Evolutionary conservation across 2,797 vertebrate species (phyloP), one percentile per base, ranked within the genome.

Genomic region (Masticophis lateralis): DNA sequence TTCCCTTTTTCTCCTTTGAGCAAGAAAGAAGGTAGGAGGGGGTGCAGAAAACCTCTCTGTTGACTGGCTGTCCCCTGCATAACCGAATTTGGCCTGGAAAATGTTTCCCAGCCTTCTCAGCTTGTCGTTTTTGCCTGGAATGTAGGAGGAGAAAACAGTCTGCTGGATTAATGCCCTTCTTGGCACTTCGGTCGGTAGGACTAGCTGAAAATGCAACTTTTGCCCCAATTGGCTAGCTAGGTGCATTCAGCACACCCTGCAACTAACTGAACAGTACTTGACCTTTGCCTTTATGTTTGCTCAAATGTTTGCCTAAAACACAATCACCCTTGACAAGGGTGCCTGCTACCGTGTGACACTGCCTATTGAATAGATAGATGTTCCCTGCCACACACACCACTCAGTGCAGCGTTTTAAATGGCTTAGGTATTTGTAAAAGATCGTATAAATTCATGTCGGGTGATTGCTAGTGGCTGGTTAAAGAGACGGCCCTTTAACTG

Each of bases 251-350:
- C 98, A 98, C 98, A 98, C 98, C 99, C 98, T 99, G 98, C 98
- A 98, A 98, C 98, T 98, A 98, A 98, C 98, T 98, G 98, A 98
- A 99, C 98, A 98, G 98, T 98, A 99, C 98, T 99, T 99, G 99
- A 99, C 99, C 99, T 99, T 98, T 98, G 98, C 98, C 98, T 99
- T 99, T 99, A 98, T 99, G 98, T 98, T 98, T 98, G 98, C 97
- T 98, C 98, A 98, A 98, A 98, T 99, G 99, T 99, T 99, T 99
- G 98, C 98, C 98, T 99, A 99, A 99, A 99, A 98, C 98, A 99
- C 99, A 99, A 99, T 99, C 98, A 98, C 98, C 98, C 98, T 98
- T 99, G 99, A 98, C 99, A 98, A 97, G 98, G 98, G 98, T 98
- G 97, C 98, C 98, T 98, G 98, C 98, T 98, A 98, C 98, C 98